These are phyloP conservation scores for Blera fallax DNA, from an alignment of 2,888 invertebrate species.

Conservation along the genomic window DNA sequence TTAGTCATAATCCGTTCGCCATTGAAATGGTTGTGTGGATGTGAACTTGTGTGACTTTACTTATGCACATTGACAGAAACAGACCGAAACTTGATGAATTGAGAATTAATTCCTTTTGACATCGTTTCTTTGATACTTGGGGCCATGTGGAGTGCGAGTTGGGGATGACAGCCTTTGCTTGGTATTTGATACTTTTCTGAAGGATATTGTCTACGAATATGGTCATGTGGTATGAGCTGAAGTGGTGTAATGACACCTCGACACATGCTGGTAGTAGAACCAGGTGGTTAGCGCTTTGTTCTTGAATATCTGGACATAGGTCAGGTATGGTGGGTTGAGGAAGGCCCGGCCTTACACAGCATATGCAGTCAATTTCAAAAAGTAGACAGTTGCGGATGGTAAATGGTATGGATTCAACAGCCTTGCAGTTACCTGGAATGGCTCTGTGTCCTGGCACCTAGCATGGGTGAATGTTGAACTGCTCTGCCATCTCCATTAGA, in stretches of 20 bases:
- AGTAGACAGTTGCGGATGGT: neutral
- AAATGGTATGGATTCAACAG: no score
- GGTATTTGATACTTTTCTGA: constrained; percentile 56
- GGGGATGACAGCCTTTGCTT: neutral
- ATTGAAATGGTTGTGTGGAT: constrained; percentile 15
- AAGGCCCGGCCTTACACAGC: neutral
- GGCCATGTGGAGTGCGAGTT: neutral
- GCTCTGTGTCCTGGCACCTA: no score
- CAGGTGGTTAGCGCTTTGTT: constrained; percentile 35
- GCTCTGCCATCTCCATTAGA: no score
- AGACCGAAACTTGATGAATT: constrained; percentile 81
- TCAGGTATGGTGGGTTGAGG: neutral
- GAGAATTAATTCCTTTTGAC: constrained; percentile 81
- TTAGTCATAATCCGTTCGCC: constrained; percentile 49
- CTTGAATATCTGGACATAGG: constrained; percentile 6
- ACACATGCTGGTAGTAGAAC: neutral
- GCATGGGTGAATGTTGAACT: no score
- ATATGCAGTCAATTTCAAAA: neutral
- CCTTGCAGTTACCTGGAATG: no score
- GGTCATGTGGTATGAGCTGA: neutral
- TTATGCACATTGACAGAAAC: constrained; percentile 66
- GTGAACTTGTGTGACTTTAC: constrained; percentile 23
- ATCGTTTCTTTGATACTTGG: constrained; percentile 74
- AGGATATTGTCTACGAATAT: constrained; percentile 23
- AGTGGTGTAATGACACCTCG: neutral